Evolutionary conservation across 2,888 invertebrate species (phyloP).

Genomic region (Oscheius myriophilus): DNA sequence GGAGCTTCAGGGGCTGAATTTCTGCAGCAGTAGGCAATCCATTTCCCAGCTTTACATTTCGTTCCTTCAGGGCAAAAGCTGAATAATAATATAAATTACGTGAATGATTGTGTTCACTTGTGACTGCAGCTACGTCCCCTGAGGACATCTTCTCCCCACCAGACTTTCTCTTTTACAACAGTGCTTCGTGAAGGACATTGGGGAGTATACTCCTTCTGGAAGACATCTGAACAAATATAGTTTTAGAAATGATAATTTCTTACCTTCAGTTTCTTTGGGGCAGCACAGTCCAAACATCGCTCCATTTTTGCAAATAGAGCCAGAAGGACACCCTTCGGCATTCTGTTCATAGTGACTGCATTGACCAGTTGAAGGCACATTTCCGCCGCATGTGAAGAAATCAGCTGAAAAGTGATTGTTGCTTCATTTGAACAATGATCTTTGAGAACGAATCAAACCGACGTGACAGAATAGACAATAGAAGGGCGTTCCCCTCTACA

Average conservation of each 20-base stretch:
- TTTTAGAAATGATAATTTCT: background rate
- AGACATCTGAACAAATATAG: background rate
- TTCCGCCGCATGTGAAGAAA: conserved; percentile 15
- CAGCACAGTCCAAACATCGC: conserved; percentile 21
- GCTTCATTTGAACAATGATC: background rate
- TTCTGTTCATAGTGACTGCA: conserved; percentile 12
- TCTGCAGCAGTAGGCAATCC: conserved; percentile 15
- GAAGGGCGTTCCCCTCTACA: too few species aligned
- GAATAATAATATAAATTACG: background rate
- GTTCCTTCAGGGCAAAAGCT: conserved; percentile 17
- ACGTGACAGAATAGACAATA: too few species aligned
- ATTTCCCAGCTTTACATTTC: conserved; percentile 11
- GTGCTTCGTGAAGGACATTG: conserved; percentile 3
- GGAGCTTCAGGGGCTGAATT: background rate
- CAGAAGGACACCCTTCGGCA: conserved; percentile 6
- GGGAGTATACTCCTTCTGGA: conserved; percentile 13
- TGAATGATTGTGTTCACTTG: conserved; percentile 10
- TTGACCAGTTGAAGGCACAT: conserved; percentile 13
- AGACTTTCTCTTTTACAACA: conserved; percentile 19
- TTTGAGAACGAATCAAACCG: too few species aligned
- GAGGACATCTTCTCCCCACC: conserved; percentile 19
- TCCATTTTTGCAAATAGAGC: conserved; percentile 20
- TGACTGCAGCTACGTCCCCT: conserved; percentile 10
- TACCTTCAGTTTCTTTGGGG: conserved; percentile 3
- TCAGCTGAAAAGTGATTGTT: conserved; percentile 12